phyloP scores from a whole-genome alignment of 2,113 vertebrate genomes.

The Excalfactoria chinensis region DNA sequence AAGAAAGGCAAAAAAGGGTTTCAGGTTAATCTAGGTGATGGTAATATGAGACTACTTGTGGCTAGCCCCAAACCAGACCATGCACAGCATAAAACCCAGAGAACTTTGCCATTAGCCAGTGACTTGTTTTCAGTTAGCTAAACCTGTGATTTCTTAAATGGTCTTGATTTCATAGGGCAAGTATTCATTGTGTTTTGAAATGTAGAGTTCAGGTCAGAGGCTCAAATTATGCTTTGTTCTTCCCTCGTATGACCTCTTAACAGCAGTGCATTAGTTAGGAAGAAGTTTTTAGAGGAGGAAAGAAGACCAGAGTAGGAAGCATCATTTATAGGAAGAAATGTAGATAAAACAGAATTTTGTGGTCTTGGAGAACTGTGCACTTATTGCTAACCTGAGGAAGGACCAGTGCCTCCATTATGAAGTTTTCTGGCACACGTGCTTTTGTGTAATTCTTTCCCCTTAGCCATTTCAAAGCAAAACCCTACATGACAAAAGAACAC shows the following conservation, averaged over 20 bases:
- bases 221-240: neutral
- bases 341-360: neutral
- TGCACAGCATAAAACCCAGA: neutral
- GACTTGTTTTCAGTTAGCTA: neutral
- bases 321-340: neutral
- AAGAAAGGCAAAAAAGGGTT: neutral
- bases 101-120: neutral
- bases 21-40: neutral
- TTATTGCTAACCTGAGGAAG: neutral
- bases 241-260: neutral
- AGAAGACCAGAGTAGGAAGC: neutral
- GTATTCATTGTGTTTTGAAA: neutral
- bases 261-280: neutral
- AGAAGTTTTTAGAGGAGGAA: neutral
- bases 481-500: slow-evolving; percentile 96
- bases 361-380: neutral
- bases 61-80: neutral
- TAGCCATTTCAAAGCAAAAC: slow-evolving; percentile 89
- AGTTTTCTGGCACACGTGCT: neutral
- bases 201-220: neutral
- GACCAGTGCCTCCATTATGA: neutral
- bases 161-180: neutral
- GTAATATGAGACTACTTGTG: neutral
- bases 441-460: neutral
- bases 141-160: neutral